Evolutionary conservation across 2,888 invertebrate species (phyloP), one percentile per base, ranked within the genome.

Genomic region (Brachyptera risi): DNA sequence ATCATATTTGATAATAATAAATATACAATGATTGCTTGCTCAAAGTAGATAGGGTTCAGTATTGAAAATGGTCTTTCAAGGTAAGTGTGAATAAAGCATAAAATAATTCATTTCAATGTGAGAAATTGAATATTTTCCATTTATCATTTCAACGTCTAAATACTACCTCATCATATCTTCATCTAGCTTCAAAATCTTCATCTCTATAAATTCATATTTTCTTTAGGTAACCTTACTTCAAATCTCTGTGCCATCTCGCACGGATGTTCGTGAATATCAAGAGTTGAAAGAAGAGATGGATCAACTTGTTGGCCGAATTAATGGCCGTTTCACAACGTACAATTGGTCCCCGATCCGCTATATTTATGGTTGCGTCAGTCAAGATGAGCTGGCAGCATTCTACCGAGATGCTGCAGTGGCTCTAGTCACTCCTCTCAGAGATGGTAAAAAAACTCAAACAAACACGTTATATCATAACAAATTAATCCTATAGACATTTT

Each of bases 331-430:
- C 70, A 91, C 92, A 0, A 93, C 92, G 0, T 90, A 92, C 0
- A 92, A 91, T 73, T 94, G 94, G 94, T 92, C 93, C 0, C 94
- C 94, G 0, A 93, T 94, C 67, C 82, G 86, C 65, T 93, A 93
- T 67, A 93, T 93, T 67, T 93, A 90, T 72, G 93, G 92, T 9
- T 92, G 90, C 72, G 88, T 93, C 1, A 88, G 86, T 56, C 93
- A 93, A 75, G 87, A 90, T 58, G 91, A 92, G 70, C 74, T 93
- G 47, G 92, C 93, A 0, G 90, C 91, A 0, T 88, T 92, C 71
- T 93, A 93, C 73, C 80, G 92, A 19, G 93, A 93, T 69, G 85
- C 93, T 0, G 87, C 91, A 0, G 92, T 94, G 0, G 92, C 92
- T 31, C 76, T 94, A 40, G 92, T 94, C 0, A 93, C 93, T 0